Percentiles rank a stretch among this genome's conserved stretches.
Conservation (phyloP, 2,797 vertebrate genomes). For the Lutjanus campechanus region DNA sequence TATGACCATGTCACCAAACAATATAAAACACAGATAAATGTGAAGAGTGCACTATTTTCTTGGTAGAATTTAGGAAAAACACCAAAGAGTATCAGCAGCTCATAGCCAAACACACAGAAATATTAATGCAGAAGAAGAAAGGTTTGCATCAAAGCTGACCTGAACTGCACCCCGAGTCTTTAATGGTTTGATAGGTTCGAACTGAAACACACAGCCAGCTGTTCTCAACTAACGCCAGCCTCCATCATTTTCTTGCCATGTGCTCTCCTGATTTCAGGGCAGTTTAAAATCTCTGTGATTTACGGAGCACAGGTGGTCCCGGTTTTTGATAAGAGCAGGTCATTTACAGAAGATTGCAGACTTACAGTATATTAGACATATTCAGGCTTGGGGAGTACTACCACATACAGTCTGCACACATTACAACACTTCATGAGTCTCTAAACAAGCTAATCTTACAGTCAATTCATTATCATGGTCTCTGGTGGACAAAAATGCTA, state of each 20-base stretch:
- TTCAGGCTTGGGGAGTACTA: too few relatives aligned
- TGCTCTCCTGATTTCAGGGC: conserved; percentile 32
- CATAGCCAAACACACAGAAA: background rate
- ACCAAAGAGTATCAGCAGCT: background rate
- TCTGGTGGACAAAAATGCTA: too few relatives aligned
- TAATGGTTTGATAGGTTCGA: conserved; percentile 12
- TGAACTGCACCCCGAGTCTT: conserved; percentile 3
- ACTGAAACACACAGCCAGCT: conserved; percentile 42
- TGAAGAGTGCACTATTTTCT: background rate
- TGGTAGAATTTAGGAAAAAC: background rate
- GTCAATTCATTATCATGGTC: too few relatives aligned
- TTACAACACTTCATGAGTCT: too few relatives aligned
- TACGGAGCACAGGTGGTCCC: conserved; percentile 9
- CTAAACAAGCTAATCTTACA: too few relatives aligned
- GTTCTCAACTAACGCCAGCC: conserved; percentile 17
- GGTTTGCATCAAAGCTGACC: conserved; percentile 37
- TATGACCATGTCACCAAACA: background rate
- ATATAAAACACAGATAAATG: background rate
- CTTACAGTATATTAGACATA: too few relatives aligned
- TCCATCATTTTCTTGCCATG: conserved; percentile 23
- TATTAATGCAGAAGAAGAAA: conserved; percentile 16
- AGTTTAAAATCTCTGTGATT: conserved; percentile 29
- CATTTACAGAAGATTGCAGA: background rate
- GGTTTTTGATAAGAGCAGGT: conserved; percentile 4
- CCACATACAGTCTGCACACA: too few relatives aligned